Conservation (phyloP, 2,113 vertebrate genomes). For the Misgurnus mizolepis region DNA sequence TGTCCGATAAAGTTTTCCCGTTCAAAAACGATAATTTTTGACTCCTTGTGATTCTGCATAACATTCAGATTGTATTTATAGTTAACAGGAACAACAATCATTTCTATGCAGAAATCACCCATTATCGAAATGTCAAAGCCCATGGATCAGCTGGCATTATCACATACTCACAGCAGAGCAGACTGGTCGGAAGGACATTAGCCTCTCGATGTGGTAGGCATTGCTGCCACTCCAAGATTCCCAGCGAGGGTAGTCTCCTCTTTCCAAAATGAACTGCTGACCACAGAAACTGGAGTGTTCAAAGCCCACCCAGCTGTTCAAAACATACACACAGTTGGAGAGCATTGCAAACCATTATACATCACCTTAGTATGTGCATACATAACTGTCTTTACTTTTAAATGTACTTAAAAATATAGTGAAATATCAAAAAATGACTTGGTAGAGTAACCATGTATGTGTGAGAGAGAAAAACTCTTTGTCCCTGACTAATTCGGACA, state of each 20-base stretch:
- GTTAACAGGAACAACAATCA: too few species aligned
- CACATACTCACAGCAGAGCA: slow-evolving; percentile 87
- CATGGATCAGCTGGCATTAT: slow-evolving; percentile 2
- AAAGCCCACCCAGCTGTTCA: slow-evolving; percentile 88
- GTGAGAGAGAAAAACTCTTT: too few species aligned
- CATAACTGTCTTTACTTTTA: neutral
- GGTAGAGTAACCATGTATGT: too few species aligned
- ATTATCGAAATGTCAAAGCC: neutral
- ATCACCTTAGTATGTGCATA: too few species aligned
- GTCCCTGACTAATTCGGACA: too few species aligned
- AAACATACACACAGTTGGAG: slow-evolving; percentile 23
- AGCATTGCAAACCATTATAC: neutral
- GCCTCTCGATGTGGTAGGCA: slow-evolving; percentile 93
- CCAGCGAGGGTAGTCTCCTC: slow-evolving; percentile 94
- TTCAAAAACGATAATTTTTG: slow-evolving; percentile 89
- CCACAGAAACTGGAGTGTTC: slow-evolving; percentile 95
- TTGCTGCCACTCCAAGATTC: slow-evolving; percentile 97
- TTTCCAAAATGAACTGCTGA: slow-evolving; percentile 96
- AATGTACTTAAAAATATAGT: neutral
- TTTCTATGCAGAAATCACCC: too few species aligned
- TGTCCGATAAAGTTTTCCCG: slow-evolving; percentile 92
- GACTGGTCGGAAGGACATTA: slow-evolving; percentile 97
- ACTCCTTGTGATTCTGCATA: slow-evolving; percentile 90
- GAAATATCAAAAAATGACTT: too few species aligned
- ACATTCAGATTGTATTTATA: neutral